A percentile compares a stretch with the other conserved stretches of the same genome.
These are phyloP conservation scores for Dascillus cervinus DNA, from an alignment of 2,888 invertebrate species.

Conservation along the genomic window DNA sequence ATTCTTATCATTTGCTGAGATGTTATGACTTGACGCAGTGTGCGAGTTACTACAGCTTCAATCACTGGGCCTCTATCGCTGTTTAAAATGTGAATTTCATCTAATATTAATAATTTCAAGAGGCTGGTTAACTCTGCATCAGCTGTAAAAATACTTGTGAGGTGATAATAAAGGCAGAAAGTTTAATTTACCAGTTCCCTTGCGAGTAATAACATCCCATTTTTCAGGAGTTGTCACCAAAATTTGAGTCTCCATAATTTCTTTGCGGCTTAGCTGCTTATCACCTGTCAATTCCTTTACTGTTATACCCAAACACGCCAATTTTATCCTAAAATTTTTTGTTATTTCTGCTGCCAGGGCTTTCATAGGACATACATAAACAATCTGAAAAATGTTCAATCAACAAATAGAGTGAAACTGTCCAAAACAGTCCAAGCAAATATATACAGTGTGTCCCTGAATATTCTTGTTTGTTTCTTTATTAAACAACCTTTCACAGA, in stretches of 20 bases:
- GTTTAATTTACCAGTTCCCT: slow-evolving; percentile 65
- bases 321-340: slow-evolving; percentile 76
- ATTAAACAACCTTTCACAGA: neutral
- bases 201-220: slow-evolving; percentile 98
- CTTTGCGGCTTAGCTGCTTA: slow-evolving; percentile 91
- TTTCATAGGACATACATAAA: slow-evolving; percentile 99
- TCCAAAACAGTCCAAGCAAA: slow-evolving; percentile 4
- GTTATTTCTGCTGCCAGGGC: slow-evolving; percentile 99
- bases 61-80: slow-evolving; percentile 97
- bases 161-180: too few species aligned
- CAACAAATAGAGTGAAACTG: neutral
- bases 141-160: slow-evolving; percentile 44
- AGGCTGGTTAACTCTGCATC: slow-evolving; percentile 84
- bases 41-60: slow-evolving; percentile 93
- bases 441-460: neutral
- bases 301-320: slow-evolving; percentile 66
- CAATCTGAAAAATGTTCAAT: slow-evolving; percentile 64
- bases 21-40: slow-evolving; percentile 84
- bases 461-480: neutral
- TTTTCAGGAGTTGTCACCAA: slow-evolving; percentile 98
- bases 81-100: slow-evolving; percentile 94
- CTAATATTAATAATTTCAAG: slow-evolving; percentile 89
- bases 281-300: slow-evolving; percentile 96
- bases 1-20: slow-evolving; percentile 94
- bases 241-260: slow-evolving; percentile 95